Evolutionary conservation across 2,113 vertebrate species (phyloP), one percentile per base, ranked within the genome.

Genomic region (Plectropomus leopardus): DNA sequence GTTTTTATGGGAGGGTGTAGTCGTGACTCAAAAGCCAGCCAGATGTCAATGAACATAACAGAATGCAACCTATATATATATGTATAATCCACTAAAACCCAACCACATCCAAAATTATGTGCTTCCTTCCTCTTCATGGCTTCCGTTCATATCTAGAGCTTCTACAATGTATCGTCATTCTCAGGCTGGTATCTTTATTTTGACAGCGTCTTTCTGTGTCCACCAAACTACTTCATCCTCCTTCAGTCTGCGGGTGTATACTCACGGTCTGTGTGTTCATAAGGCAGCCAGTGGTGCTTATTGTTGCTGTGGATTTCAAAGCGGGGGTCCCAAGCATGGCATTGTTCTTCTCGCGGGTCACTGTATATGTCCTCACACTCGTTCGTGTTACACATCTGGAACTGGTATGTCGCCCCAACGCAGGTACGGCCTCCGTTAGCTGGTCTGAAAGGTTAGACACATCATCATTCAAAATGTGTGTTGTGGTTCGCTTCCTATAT

Each of bases 221-320:
- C 40, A 54, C 7, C 23, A 24, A 26, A 69, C 15, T 10, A 7
- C 53, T 45, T 45, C 14, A 34, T 16, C 32, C 21, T 7, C 24
- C 16, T 28, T 51, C 51, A 11, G 13, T 54, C 2, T 70, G 59
- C 2, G 44, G 45, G 23, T 51, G 63, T 34, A 21, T 64, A 94
- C 96, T 96, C 91, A 99, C 97, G 91, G 42, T 99, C 98, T 0
- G 92, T 82, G 48, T 99, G 98, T 82, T 99, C 98, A 5, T 97
- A 97, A 88, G 98, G 97, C 78, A 99, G 95, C 98, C 97, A 99
- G 86, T 97, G 96, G 92, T 99, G 97, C 86, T 97, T 96, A 3
- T 82, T 89, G 53, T 96, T 95, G 36, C 36, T 40, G 30, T 97
- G 95, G 66, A 97, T 94, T 89, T 98, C 96, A 15, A 97, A 97